These are phyloP conservation scores for Liparis tanakae DNA, from an alignment of 2,797 vertebrate genomes.

Conservation along the genomic window DNA sequence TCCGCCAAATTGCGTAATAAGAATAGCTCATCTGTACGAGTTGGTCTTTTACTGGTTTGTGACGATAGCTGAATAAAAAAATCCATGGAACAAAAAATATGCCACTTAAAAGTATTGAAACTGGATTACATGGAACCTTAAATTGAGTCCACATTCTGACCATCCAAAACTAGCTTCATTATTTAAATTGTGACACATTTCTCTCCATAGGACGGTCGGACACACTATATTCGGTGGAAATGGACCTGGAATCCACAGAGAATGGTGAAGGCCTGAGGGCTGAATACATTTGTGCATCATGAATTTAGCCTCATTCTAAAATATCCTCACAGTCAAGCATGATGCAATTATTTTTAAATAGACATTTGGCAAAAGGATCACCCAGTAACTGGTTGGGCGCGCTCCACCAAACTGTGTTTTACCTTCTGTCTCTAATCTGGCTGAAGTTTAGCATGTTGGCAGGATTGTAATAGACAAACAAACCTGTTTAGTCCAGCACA, in stretches of 20 bases:
- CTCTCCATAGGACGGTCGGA: constrained; percentile 1
- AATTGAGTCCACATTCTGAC: not conserved
- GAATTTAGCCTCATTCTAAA: constrained; percentile 36
- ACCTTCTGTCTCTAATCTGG: not conserved
- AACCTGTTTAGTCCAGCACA: not conserved
- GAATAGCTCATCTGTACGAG: constrained; percentile 15
- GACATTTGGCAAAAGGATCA: constrained; percentile 16
- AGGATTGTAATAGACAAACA: not conserved
- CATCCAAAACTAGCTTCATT: constrained; percentile 5
- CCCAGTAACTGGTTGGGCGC: not conserved
- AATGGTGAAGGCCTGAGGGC: constrained; percentile 11
- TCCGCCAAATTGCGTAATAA: constrained; percentile 26
- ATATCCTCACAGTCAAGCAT: constrained; percentile 23
- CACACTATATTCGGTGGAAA: not conserved
- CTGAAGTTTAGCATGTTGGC: not conserved
- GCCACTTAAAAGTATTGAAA: not conserved
- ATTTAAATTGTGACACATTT: constrained; percentile 23
- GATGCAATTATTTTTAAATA: constrained; percentile 27
- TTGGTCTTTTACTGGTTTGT: not conserved
- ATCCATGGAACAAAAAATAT: not conserved
- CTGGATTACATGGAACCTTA: not conserved
- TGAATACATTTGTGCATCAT: constrained; percentile 16
- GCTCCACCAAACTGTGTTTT: constrained; percentile 3
- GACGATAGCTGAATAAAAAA: constrained; percentile 6
- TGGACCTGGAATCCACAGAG: constrained; percentile 24